Conservation (phyloP, 2,888 invertebrate genomes). For the Heliconius ismenius region DNA sequence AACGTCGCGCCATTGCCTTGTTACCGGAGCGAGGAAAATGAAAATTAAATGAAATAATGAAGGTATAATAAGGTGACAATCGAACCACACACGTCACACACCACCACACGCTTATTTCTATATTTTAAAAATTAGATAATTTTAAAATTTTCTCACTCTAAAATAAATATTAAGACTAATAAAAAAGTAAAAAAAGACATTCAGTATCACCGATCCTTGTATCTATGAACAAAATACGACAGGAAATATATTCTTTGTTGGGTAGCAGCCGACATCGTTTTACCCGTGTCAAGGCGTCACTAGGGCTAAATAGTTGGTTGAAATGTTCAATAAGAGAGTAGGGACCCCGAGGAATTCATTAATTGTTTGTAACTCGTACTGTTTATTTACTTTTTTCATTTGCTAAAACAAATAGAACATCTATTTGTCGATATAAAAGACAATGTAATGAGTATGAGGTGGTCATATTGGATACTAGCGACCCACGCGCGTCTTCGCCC, state of each 20-base stretch:
- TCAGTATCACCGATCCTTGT: neutral
- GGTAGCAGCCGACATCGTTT: conserved; percentile 30
- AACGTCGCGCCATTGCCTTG: too few species aligned
- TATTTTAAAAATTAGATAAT: neutral
- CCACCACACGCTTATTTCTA: neutral
- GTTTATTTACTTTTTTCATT: conserved; percentile 15
- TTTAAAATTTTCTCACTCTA: neutral
- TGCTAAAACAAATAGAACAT: neutral
- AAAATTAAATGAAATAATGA: too few species aligned
- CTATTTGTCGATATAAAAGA: neutral
- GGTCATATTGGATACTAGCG: neutral
- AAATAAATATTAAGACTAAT: neutral
- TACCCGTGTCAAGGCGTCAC: conserved; percentile 36
- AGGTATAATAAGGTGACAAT: too few species aligned
- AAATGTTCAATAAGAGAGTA: conserved; percentile 33
- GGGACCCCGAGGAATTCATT: conserved; percentile 31
- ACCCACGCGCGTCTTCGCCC: too few species aligned
- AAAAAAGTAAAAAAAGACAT: conserved; percentile 1
- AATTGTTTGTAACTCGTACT: conserved; percentile 20
- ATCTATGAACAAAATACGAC: conserved; percentile 21
- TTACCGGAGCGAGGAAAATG: too few species aligned
- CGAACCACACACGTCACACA: too few species aligned
- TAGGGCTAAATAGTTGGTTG: conserved; percentile 29
- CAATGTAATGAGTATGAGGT: neutral
- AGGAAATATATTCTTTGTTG: conserved; percentile 25